Percentiles rank a stretch among this genome's conserved stretches.
Conservation (phyloP, 35 echinoderm and acorn worm species). For the Ptychodera flava region DNA sequence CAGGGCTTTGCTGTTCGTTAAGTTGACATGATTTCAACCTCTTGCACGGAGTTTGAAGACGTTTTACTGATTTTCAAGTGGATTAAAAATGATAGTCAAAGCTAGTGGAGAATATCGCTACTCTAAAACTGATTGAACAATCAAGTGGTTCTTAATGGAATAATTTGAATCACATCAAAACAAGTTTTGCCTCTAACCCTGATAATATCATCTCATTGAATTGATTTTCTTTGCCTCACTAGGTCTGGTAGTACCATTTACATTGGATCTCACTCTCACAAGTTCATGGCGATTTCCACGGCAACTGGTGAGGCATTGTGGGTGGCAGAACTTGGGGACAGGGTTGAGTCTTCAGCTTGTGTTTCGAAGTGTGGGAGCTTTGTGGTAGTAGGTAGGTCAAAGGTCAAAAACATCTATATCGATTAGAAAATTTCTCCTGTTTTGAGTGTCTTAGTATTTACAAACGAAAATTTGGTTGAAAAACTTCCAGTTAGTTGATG, state of each 20-base stretch:
- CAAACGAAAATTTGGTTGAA: neutral
- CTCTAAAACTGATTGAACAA: too few species aligned
- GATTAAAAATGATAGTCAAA: too few species aligned
- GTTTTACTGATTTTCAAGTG: too few species aligned
- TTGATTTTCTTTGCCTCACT: neutral
- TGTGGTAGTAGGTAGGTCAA: constrained; percentile 52
- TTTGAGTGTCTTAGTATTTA: too few species aligned
- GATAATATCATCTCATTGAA: neutral
- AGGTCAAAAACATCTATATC: too few species aligned
- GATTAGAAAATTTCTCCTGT: too few species aligned
- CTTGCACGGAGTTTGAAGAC: too few species aligned
- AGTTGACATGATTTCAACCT: too few species aligned
- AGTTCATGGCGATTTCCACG: constrained; percentile 53
- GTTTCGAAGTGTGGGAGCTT: constrained; percentile 45
- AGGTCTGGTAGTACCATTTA: constrained; percentile 32
- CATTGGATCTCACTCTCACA: constrained; percentile 70
- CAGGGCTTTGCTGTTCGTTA: too few species aligned
- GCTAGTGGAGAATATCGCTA: too few species aligned
- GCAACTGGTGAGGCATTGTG: constrained; percentile 49
- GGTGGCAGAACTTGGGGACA: constrained; percentile 35
- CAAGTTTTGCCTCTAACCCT: neutral
- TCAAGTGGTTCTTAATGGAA: neutral
- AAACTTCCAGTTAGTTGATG: neutral
- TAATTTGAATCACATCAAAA: neutral
- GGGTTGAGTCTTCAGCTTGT: constrained; percentile 71